Conservation (phyloP, 2,113 vertebrate species). For the Pachycephala philippinensis region DNA sequence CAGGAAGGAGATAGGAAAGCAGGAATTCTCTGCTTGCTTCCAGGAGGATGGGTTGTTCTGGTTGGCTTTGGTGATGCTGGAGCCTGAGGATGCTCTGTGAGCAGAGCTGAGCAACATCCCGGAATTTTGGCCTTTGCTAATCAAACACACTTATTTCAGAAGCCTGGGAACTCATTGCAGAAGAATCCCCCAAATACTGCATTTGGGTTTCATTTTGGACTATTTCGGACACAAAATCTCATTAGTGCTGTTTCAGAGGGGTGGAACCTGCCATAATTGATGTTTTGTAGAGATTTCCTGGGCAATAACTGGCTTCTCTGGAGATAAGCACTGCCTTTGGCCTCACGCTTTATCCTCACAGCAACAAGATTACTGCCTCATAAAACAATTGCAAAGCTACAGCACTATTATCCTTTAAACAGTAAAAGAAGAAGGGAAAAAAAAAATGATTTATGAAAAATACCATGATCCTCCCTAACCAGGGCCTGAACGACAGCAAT, state of each 20-base stretch:
- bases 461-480: constrained; percentile 31
- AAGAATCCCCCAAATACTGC: not conserved
- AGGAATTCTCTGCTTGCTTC: not conserved
- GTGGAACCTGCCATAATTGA: not conserved
- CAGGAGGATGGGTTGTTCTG: not conserved
- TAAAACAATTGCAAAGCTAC: constrained; percentile 62
- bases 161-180: not conserved
- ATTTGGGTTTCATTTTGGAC: not conserved
- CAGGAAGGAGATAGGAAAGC: fast-evolving
- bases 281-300: not conserved
- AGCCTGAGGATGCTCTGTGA: not conserved
- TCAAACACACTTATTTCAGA: not conserved
- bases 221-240: not conserved
- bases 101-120: fast-evolving
- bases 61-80: not conserved
- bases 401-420: constrained; percentile 48
- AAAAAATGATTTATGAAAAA: constrained; percentile 62
- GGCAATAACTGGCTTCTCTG: constrained; percentile 9
- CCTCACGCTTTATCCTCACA: constrained; percentile 48
- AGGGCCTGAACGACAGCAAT: constrained; percentile 9
- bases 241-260: not conserved
- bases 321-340: constrained; percentile 41
- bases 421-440: not conserved
- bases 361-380: constrained; percentile 62
- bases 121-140: not conserved